Evolutionary conservation across 2,888 invertebrate genomes (phyloP).

Genomic region (Scaptomyza caliginosa): DNA sequence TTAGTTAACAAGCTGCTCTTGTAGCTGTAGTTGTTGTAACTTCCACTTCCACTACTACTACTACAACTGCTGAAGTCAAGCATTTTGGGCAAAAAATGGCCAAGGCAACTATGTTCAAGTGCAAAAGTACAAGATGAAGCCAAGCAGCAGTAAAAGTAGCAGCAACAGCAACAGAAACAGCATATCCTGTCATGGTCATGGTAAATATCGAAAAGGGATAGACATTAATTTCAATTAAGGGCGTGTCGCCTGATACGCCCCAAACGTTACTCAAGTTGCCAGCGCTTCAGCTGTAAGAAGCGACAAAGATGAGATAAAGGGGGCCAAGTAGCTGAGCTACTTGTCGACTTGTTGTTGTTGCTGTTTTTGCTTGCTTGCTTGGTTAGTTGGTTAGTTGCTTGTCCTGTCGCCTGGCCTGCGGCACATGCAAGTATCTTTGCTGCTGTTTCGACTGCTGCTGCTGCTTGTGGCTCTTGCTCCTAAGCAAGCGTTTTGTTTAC

Average conservation of each 20-base stretch:
- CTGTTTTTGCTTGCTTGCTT: not conserved
- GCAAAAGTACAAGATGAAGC: conserved; percentile 31
- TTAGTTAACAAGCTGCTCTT: conserved; percentile 51
- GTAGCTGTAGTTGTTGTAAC: conserved; percentile 20
- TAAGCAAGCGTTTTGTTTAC: conserved; percentile 61
- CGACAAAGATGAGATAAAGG: not conserved
- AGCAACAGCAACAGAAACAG: not conserved
- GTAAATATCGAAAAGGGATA: conserved; percentile 70
- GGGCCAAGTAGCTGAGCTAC: not conserved
- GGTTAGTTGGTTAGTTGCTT: conserved; percentile 2
- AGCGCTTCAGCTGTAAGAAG: conserved; percentile 15
- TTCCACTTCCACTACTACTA: too few species aligned
- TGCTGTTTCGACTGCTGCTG: not conserved
- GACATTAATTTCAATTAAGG: conserved; percentile 80
- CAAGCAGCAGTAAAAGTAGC: not conserved
- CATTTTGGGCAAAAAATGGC: conserved; percentile 42
- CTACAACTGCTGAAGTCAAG: conserved; percentile 60
- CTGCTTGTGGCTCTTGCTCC: conserved; percentile 41
- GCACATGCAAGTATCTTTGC: conserved; percentile 17
- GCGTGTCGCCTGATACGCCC: conserved; percentile 53
- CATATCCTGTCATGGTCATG: not conserved
- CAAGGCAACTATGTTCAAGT: conserved; percentile 51
- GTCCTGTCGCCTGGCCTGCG: conserved; percentile 33
- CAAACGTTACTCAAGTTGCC: conserved; percentile 41
- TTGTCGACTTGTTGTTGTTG: conserved; percentile 46